Conservation (phyloP, 2,888 invertebrate genomes). For the Diarsia mendica region DNA sequence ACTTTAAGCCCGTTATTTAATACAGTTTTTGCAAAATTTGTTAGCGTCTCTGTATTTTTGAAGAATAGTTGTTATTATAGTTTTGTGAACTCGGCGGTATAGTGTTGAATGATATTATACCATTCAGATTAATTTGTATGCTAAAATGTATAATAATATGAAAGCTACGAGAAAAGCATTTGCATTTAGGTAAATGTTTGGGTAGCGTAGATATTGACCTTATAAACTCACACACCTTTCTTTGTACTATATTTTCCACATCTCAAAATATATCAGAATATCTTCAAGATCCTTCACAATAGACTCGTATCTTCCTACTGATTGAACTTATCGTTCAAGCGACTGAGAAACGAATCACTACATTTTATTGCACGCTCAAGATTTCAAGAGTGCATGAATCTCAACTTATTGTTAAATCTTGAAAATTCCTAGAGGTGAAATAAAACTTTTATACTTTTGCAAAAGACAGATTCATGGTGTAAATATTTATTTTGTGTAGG, state of each 20-base stretch:
- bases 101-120: neutral
- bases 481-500: neutral
- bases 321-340: slow-evolving; percentile 3
- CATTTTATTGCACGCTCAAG: neutral
- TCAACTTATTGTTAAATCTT: slow-evolving; percentile 20
- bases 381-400: slow-evolving; percentile 24
- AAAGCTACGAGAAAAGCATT: no score
- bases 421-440: neutral
- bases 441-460: neutral
- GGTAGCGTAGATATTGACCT: neutral
- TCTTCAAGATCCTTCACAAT: neutral
- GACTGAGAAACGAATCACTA: neutral
- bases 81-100: no score
- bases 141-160: no score
- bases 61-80: neutral
- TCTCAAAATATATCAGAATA: neutral
- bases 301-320: slow-evolving; percentile 9
- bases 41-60: neutral
- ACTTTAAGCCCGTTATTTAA: neutral
- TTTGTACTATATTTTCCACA: neutral
- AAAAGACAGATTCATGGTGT: neutral
- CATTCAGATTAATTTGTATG: neutral
- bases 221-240: neutral
- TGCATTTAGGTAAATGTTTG: neutral
- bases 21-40: neutral